phyloP scores from a whole-genome alignment of 2,888 invertebrate species.

The Tupiocoris notatus region DNA sequence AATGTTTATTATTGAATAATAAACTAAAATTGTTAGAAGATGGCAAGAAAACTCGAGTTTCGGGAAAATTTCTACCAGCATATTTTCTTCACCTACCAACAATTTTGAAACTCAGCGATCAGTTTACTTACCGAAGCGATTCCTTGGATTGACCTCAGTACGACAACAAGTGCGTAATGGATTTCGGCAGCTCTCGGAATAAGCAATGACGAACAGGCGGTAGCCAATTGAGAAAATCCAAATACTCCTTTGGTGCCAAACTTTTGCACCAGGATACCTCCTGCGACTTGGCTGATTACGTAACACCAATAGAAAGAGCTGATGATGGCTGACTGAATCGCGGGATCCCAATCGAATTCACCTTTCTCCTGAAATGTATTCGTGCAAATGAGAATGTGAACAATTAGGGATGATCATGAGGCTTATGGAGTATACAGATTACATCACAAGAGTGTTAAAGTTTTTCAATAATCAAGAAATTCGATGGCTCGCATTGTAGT shows the following conservation, averaged over 20 bases:
- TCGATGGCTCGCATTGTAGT: too few species aligned
- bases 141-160: slow-evolving; percentile 66
- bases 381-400: too few species aligned
- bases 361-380: slow-evolving; percentile 57
- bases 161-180: slow-evolving; percentile 63
- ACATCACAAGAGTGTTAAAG: too few species aligned
- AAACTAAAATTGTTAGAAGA: too few species aligned
- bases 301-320: slow-evolving; percentile 74
- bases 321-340: slow-evolving; percentile 64
- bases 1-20: too few species aligned
- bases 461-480: too few species aligned
- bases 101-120: too few species aligned
- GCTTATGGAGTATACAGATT: too few species aligned
- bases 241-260: slow-evolving; percentile 70
- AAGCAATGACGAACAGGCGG: slow-evolving; percentile 66
- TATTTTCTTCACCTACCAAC: too few species aligned
- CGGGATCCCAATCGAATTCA: slow-evolving; percentile 65
- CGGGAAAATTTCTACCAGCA: too few species aligned
- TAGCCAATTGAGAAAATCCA: slow-evolving; percentile 67
- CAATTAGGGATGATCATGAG: too few species aligned
- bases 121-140: slow-evolving; percentile 63
- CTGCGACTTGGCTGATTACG: slow-evolving; percentile 67
- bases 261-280: slow-evolving; percentile 68
- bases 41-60: too few species aligned
- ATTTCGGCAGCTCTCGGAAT: slow-evolving; percentile 65